A percentile compares a stretch with the other conserved stretches of the same genome.
phyloP scores from a whole-genome alignment of 2,888 invertebrate species.

The Cosmopolites sordidus region DNA sequence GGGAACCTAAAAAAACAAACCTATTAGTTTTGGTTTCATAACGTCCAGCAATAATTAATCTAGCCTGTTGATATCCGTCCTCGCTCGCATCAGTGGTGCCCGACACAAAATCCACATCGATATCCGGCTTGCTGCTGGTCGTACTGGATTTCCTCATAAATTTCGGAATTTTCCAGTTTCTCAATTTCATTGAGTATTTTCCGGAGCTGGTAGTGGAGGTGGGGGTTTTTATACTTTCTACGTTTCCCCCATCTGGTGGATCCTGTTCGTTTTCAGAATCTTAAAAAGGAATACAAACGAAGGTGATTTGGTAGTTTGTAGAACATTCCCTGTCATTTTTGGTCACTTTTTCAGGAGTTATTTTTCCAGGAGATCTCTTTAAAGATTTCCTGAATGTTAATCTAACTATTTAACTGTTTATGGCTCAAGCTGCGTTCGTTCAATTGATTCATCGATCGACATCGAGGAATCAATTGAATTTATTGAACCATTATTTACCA shows the following conservation, averaged over 20 bases:
- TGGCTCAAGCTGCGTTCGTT: no score
- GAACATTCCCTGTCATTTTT: no score
- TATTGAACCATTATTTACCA: no score
- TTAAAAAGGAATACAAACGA: no score
- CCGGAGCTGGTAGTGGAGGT: slow-evolving; percentile 63
- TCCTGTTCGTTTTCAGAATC: slow-evolving; percentile 51
- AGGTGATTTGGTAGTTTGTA: no score
- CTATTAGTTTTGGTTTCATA: neutral
- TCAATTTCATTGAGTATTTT: slow-evolving; percentile 52
- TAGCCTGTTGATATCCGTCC: slow-evolving; percentile 38
- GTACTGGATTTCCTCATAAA: slow-evolving; percentile 57
- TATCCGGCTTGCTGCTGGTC: slow-evolving; percentile 32
- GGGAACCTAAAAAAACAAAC: slow-evolving; percentile 53
- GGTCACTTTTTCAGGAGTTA: no score
- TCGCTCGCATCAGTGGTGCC: slow-evolving; percentile 32
- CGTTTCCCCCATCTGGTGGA: slow-evolving; percentile 45
- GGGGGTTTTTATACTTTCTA: slow-evolving; percentile 59
- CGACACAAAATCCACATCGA: slow-evolving; percentile 38
- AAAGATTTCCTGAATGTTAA: no score
- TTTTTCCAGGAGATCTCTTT: no score
- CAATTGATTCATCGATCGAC: no score
- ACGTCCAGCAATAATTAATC: neutral
- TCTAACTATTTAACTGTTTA: no score
- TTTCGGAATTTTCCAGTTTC: slow-evolving; percentile 66
- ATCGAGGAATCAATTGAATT: no score